Conservation (phyloP, 2,888 invertebrate species). For the Drosophila sordidapex region DNA sequence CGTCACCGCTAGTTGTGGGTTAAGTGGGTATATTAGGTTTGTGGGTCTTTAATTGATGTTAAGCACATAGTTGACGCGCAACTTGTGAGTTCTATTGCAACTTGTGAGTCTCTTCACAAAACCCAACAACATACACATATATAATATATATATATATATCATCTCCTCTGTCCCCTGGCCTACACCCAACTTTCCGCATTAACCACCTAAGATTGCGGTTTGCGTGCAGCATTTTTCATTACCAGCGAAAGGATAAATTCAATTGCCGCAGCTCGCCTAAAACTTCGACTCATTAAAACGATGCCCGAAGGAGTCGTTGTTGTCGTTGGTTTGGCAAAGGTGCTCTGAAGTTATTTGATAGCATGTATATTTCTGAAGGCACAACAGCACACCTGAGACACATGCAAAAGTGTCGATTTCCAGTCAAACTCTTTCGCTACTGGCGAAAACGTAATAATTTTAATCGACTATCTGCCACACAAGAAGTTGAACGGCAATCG, state of each 20-base stretch:
- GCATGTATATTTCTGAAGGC: background rate
- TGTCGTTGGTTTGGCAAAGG: slow-evolving; percentile 7
- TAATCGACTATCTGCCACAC: background rate
- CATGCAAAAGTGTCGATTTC: slow-evolving; percentile 12
- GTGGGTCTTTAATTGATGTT: slow-evolving; percentile 77
- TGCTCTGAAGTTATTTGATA: slow-evolving; percentile 7
- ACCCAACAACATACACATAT: background rate
- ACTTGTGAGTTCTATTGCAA: slow-evolving; percentile 46
- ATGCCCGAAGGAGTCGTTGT: slow-evolving; percentile 11
- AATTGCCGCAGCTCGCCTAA: slow-evolving; percentile 36
- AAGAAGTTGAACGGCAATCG: background rate
- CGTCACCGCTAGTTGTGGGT: slow-evolving; percentile 58
- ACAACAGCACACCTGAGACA: slow-evolving; percentile 23
- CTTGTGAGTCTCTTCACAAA: slow-evolving; percentile 23
- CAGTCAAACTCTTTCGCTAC: slow-evolving; percentile 6
- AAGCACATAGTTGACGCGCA: slow-evolving; percentile 59
- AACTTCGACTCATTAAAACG: slow-evolving; percentile 59
- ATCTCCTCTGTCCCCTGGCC: background rate
- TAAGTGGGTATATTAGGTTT: slow-evolving; percentile 73
- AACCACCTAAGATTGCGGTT: slow-evolving; percentile 24
- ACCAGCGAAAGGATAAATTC: slow-evolving; percentile 40
- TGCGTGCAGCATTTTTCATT: slow-evolving; percentile 41
- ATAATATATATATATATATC: background rate
- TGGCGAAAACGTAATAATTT: slow-evolving; percentile 1
- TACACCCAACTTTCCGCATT: background rate